phyloP scores from a whole-genome alignment of 2,888 invertebrate genomes.

The Ceratothoa steindachneri region DNA sequence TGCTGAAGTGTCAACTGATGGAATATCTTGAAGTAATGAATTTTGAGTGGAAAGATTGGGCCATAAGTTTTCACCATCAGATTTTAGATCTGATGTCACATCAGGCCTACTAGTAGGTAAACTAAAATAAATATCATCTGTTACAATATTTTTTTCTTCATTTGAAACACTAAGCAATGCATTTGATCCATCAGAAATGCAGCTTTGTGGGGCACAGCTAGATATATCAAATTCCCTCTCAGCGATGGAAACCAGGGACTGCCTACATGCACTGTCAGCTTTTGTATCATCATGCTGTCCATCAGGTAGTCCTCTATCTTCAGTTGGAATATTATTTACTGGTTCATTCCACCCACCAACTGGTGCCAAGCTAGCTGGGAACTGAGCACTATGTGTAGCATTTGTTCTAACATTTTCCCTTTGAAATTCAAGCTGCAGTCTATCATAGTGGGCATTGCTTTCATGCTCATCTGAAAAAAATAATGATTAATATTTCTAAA shows the following conservation, averaged over 20 bases:
- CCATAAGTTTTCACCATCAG: conserved; percentile 1
- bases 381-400: background rate
- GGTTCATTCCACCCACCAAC: conserved; percentile 43
- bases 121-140: background rate
- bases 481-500: background rate
- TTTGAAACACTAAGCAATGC: background rate
- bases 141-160: background rate
- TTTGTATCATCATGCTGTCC: background rate
- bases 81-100: background rate
- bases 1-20: background rate
- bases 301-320: background rate
- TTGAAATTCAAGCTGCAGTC: conserved; percentile 38
- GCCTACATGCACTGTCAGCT: background rate
- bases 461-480: conserved; percentile 42
- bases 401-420: background rate
- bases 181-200: background rate
- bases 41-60: conserved; percentile 1
- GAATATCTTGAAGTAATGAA: background rate
- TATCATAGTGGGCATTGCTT: conserved; percentile 34
- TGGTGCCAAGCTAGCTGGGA: conserved; percentile 21
- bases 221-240: background rate
- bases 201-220: background rate
- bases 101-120: background rate
- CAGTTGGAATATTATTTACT: background rate
- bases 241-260: background rate